Conservation (phyloP, 2,888 invertebrate genomes). For the Pharmacophagus antenor region DNA sequence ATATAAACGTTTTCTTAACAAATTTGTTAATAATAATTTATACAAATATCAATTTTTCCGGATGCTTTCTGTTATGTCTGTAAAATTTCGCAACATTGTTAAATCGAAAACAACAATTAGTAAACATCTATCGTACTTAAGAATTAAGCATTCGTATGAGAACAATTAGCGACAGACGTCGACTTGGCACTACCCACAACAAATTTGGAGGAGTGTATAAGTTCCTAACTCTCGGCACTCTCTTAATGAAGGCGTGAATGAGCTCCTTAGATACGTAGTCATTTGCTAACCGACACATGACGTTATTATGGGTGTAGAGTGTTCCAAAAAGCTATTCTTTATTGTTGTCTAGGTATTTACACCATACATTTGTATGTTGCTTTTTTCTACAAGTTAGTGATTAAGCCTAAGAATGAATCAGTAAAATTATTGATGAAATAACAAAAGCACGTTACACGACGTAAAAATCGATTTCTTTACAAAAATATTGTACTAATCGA, state of each 20-base stretch:
- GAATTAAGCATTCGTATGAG: slow-evolving; percentile 37
- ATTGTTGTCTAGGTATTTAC: not conserved
- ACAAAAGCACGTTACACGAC: too few species aligned
- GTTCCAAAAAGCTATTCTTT: slow-evolving; percentile 11
- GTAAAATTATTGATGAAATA: too few species aligned
- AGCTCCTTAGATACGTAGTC: slow-evolving; percentile 39
- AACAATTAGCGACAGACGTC: slow-evolving; percentile 47
- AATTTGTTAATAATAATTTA: too few species aligned
- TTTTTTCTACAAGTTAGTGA: too few species aligned
- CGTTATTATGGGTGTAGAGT: slow-evolving; percentile 38
- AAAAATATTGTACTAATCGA: too few species aligned
- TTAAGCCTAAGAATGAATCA: too few species aligned
- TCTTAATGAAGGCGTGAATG: slow-evolving; percentile 51
- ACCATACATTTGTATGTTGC: too few species aligned
- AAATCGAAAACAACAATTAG: slow-evolving; percentile 17
- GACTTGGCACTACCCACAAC: slow-evolving; percentile 49
- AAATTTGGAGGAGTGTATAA: slow-evolving; percentile 45
- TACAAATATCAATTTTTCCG: too few species aligned
- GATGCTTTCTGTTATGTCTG: not conserved
- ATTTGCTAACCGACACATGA: slow-evolving; percentile 44
- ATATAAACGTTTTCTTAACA: too few species aligned
- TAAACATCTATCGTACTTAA: slow-evolving; percentile 18
- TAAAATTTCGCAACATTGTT: not conserved
- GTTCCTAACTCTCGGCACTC: slow-evolving; percentile 42
- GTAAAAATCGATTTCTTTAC: too few species aligned